Percentiles rank a stretch among this genome's conserved stretches.
phyloP scores from a whole-genome alignment of 1,140 invertebrate genomes.

The Drosophila virilis region DNA sequence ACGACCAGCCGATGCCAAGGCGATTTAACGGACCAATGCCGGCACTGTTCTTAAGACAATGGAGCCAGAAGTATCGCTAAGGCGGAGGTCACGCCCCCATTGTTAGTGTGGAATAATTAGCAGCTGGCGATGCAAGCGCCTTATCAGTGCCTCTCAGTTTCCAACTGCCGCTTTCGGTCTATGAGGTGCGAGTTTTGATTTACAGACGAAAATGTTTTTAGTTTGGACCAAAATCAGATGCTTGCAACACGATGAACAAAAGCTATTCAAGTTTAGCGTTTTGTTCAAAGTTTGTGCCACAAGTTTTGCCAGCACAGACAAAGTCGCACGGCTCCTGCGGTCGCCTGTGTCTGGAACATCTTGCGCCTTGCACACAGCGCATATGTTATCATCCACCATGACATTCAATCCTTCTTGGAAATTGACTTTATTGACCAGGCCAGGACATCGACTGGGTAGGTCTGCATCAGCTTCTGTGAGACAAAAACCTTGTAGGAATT shows the following conservation, averaged over 20 bases:
- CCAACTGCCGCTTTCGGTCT: constrained; percentile 12
- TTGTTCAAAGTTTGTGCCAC: constrained; percentile 61
- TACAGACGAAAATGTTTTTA: constrained; percentile 49
- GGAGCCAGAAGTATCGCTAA: constrained; percentile 5
- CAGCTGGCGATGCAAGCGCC: constrained; percentile 25
- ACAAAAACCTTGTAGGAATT: constrained; percentile 60
- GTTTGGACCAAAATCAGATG: constrained; percentile 46
- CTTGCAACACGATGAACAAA: constrained; percentile 33
- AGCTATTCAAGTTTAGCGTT: constrained; percentile 55
- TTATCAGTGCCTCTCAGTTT: background rate
- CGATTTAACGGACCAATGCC: constrained; percentile 54
- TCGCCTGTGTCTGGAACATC: constrained; percentile 6
- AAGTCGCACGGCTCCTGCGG: constrained; percentile 33
- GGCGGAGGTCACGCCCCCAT: background rate
- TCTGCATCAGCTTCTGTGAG: constrained; percentile 20
- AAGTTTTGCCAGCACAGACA: constrained; percentile 69
- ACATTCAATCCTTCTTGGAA: constrained; percentile 72
- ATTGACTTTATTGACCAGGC: constrained; percentile 63
- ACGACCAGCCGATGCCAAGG: constrained; percentile 38
- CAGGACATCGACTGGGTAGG: constrained; percentile 10
- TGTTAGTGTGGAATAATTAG: constrained; percentile 50
- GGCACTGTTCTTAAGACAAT: constrained; percentile 28
- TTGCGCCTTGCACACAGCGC: constrained; percentile 36
- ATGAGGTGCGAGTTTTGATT: constrained; percentile 49
- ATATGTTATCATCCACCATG: constrained; percentile 70